Base-by-base conservation (phyloP, 2,113 vertebrate species). In the Pandion haliaetus region DNA sequence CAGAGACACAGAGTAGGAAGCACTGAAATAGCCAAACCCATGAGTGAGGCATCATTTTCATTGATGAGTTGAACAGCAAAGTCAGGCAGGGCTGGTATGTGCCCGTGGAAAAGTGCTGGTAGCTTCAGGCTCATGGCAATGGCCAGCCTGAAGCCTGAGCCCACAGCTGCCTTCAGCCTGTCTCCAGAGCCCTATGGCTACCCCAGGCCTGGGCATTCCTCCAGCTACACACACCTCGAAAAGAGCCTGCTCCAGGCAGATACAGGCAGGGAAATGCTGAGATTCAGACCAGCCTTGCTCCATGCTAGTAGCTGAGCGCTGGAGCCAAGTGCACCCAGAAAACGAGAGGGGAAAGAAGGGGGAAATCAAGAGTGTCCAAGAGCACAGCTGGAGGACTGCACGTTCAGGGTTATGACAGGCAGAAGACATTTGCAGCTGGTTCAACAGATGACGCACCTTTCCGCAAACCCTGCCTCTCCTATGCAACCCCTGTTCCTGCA, bases 71-170 rank as follows among this genome's bases (percentile, higher is more conserved):
- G 44, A 85, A 47, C 42, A 78, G 55, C 29, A 47, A 72, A 50
- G n/a, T 18, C 19, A 85, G 54, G 44, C 61, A 82, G 71, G 44
- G 25, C 74, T 87, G 62, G 25, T 49, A 44, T 4, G 7, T 36
- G 54, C 81, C 84, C 0, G 0, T 21, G 28, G 13, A 91, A 59
- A n/a, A 58, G 38, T 3, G 8, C 21, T 31, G 50, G 34, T 29
- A 54, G 34, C 55, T 85, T 54, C 28, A 76, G 52, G 76, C 76
- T 82, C 6, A 2, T 8, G 25, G 38, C 38, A 82, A n/a, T 15
- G n/a, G 45, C 24, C 38, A 0, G 2, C 54, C 71, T 47, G 16
- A 52, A 62, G 70, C 17, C 12, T 28, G n/a, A 69, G 66, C 36
- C 69, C 45, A 10, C 0, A 0, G 44, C 67, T 86, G 20, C 49